phyloP scores from a whole-genome alignment of 92 coral and sea anemone species.

The Metridium senile region DNA sequence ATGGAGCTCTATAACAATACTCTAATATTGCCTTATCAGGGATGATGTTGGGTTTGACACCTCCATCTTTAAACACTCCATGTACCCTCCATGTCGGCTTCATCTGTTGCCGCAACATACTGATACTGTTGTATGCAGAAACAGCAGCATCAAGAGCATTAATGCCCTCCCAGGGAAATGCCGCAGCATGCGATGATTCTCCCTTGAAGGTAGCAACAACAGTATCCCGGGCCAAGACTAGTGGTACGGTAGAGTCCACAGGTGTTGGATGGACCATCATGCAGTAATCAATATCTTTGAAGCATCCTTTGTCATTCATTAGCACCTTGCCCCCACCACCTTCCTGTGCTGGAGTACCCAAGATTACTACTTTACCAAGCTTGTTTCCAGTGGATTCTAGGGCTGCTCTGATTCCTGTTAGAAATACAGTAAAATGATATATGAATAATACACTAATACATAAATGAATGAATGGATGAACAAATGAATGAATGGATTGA shows the following conservation, averaged over 20 bases:
- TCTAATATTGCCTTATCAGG: conserved; percentile 71
- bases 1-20: conserved; percentile 62
- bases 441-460: no score
- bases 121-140: conserved; percentile 68
- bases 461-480: no score
- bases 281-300: conserved; percentile 75
- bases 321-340: conserved; percentile 79
- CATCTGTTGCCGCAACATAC: conserved; percentile 88
- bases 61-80: conserved; percentile 82
- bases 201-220: conserved; percentile 74
- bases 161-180: conserved; percentile 95
- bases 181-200: conserved; percentile 90
- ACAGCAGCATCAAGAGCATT: conserved; percentile 96
- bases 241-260: conserved; percentile 46
- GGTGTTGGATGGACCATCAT: conserved; percentile 95
- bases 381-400: conserved; percentile 54
- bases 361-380: conserved; percentile 63
- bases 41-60: conserved; percentile 91
- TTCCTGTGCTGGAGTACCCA: conserved; percentile 96
- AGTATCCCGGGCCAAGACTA: conserved; percentile 38
- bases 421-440: background rate
- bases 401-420: conserved; percentile 80
- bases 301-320: conserved; percentile 79
- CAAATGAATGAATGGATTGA: no score
- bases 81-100: conserved; percentile 93